phyloP scores from a whole-genome alignment of 2,888 invertebrate species.

The Acanthosoma haemorrhoidale region DNA sequence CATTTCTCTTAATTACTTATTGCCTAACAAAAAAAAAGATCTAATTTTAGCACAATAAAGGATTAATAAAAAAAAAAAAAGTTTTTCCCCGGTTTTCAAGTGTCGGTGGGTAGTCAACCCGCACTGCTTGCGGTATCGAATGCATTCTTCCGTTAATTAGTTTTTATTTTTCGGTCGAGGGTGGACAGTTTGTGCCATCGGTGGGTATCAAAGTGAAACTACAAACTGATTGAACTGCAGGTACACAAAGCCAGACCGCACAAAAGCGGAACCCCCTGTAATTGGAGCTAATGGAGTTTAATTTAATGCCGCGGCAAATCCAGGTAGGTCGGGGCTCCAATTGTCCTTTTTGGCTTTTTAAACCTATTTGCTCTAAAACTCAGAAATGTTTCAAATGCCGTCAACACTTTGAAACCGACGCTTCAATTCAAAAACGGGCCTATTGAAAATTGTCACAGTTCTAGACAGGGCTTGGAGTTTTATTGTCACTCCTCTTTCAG shows the following conservation, averaged over 20 bases:
- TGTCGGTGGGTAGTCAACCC: no score
- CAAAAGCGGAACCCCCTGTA: background rate
- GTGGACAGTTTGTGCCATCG: background rate
- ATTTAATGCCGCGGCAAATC: constrained; percentile 3
- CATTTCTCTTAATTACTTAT: no score
- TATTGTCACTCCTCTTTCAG: background rate
- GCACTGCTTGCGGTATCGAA: no score
- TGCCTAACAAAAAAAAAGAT: no score
- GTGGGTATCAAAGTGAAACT: background rate
- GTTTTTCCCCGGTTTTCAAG: no score
- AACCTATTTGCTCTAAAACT: background rate
- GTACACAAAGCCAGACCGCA: background rate
- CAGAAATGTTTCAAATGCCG: background rate
- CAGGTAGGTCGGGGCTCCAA: background rate
- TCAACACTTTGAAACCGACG: background rate
- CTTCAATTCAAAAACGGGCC: background rate
- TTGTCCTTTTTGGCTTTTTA: background rate
- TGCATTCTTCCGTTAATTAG: no score
- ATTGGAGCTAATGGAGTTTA: constrained; percentile 10
- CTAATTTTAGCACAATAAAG: no score
- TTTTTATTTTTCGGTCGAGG: background rate
- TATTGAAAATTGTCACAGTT: no score
- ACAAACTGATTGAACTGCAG: background rate
- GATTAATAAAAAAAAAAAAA: no score
- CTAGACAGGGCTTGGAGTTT: background rate